These are phyloP conservation scores for Diaperis boleti DNA, from an alignment of 2,888 invertebrate species.

Conservation along the genomic window DNA sequence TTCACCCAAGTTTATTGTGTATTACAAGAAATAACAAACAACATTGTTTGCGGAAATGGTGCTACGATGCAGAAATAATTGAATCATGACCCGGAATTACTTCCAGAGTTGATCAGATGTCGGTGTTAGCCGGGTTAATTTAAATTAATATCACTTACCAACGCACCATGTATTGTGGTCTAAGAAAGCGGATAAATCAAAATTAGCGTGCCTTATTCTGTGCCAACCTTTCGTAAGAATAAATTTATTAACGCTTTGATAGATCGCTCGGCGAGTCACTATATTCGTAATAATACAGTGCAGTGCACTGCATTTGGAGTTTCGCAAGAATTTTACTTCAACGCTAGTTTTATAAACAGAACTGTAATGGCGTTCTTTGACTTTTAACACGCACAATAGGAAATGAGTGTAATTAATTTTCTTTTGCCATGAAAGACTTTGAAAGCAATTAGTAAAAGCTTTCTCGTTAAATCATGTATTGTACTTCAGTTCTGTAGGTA, in stretches of 20 bases:
- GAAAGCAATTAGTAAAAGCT: constrained; percentile 28
- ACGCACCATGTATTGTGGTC: constrained; percentile 10
- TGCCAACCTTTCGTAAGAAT: not conserved
- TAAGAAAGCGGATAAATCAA: constrained; percentile 17
- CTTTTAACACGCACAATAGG: constrained; percentile 21
- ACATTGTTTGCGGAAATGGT: constrained; percentile 33
- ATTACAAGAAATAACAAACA: constrained; percentile 19
- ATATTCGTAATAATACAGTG: constrained; percentile 6
- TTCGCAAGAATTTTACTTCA: constrained; percentile 14
- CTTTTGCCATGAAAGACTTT: constrained; percentile 15
- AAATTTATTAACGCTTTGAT: constrained; percentile 9
- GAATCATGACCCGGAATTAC: constrained; percentile 32
- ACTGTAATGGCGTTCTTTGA: constrained; percentile 6
- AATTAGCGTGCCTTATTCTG: constrained; percentile 6
- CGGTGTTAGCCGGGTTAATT: constrained; percentile 34
- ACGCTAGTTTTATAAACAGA: constrained; percentile 12
- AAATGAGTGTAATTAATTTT: constrained; percentile 24
- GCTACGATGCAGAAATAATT: constrained; percentile 35
- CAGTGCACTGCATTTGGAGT: constrained; percentile 3
- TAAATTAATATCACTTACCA: constrained; percentile 32
- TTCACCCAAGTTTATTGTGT: constrained; percentile 26
- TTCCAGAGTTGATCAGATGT: constrained; percentile 32
- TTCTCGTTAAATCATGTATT: not conserved
- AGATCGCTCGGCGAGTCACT: not conserved
- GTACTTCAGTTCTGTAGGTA: constrained; percentile 1